phyloP scores from a whole-genome alignment of 1,140 invertebrate species.

The Solen grandis region DNA sequence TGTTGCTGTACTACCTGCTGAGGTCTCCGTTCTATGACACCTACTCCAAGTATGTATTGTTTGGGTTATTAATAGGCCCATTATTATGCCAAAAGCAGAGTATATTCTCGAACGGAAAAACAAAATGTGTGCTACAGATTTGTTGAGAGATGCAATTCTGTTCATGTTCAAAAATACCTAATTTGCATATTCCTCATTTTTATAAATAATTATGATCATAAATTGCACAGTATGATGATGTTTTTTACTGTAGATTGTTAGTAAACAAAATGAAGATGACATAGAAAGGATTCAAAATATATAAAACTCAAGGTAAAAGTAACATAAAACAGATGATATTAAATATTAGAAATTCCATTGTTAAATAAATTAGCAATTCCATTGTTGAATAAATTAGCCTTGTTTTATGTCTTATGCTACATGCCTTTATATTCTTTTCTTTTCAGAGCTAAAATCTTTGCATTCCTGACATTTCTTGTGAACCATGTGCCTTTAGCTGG shows the following conservation, averaged over 20 bases:
- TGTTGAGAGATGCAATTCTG: no score
- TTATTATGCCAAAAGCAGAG: slow-evolving; percentile 5
- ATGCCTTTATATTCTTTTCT: slow-evolving; percentile 22
- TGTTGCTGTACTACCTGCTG: slow-evolving; percentile 88
- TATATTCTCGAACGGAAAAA: no score
- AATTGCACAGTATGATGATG: background rate
- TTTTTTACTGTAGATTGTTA: background rate
- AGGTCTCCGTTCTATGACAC: slow-evolving; percentile 92
- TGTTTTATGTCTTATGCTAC: background rate
- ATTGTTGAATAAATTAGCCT: background rate
- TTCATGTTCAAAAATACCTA: no score
- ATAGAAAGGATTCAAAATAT: background rate
- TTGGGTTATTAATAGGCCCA: no score
- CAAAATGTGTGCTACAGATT: no score
- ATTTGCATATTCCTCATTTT: background rate
- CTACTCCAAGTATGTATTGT: slow-evolving; percentile 85
- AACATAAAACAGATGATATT: background rate
- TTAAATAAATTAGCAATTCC: background rate
- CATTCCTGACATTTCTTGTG: slow-evolving; percentile 64
- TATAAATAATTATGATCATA: background rate
- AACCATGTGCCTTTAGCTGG: slow-evolving; percentile 72
- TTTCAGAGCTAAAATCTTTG: slow-evolving; percentile 70
- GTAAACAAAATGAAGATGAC: background rate
- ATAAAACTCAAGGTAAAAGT: background rate
- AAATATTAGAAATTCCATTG: slow-evolving; percentile 1